Percentiles rank a stretch among this genome's conserved stretches.
Evolutionary conservation across 2,888 invertebrate species (phyloP).

Genomic region (Zaprionus lineosus): DNA sequence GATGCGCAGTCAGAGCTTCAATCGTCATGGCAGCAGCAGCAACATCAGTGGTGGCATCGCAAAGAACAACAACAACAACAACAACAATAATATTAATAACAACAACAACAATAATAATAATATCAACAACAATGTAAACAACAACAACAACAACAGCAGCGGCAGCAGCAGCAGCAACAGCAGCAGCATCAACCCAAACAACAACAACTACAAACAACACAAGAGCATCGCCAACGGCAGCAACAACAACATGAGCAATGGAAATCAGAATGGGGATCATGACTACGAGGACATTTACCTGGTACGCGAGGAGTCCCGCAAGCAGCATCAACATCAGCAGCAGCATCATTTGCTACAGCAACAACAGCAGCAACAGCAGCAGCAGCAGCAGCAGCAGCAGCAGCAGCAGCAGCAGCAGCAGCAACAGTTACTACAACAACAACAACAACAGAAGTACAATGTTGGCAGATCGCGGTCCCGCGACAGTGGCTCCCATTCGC

Average conservation of each 20-base stretch:
- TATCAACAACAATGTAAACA: slow-evolving; percentile 21
- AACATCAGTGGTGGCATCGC: slow-evolving; percentile 38
- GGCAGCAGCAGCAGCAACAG: slow-evolving; percentile 29
- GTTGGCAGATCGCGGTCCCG: slow-evolving; percentile 85
- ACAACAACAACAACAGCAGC: slow-evolving; percentile 11
- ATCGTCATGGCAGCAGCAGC: slow-evolving; percentile 47
- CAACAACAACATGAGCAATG: slow-evolving; percentile 49
- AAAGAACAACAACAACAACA: slow-evolving; percentile 21
- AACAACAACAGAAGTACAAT: slow-evolving; percentile 62
- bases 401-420: slow-evolving; percentile 49
- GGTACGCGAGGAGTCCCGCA: slow-evolving; percentile 85
- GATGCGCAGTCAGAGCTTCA: slow-evolving; percentile 66
- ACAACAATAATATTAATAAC: slow-evolving; percentile 9
- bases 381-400: slow-evolving; percentile 37
- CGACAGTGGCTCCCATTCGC: slow-evolving; percentile 90
- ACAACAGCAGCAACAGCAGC: slow-evolving; percentile 47
- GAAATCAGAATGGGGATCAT: slow-evolving; percentile 84
- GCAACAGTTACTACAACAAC: slow-evolving; percentile 57
- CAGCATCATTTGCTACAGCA: slow-evolving; percentile 35
- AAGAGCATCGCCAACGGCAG: slow-evolving; percentile 32
- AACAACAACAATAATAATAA: slow-evolving; percentile 23
- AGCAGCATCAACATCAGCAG: slow-evolving; percentile 65
- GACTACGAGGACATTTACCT: slow-evolving; percentile 93
- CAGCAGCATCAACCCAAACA: slow-evolving; percentile 41
- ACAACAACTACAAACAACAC: slow-evolving; percentile 44